phyloP scores from a whole-genome alignment of 2,888 invertebrate genomes.

The Caenorhabditis sp. region DNA sequence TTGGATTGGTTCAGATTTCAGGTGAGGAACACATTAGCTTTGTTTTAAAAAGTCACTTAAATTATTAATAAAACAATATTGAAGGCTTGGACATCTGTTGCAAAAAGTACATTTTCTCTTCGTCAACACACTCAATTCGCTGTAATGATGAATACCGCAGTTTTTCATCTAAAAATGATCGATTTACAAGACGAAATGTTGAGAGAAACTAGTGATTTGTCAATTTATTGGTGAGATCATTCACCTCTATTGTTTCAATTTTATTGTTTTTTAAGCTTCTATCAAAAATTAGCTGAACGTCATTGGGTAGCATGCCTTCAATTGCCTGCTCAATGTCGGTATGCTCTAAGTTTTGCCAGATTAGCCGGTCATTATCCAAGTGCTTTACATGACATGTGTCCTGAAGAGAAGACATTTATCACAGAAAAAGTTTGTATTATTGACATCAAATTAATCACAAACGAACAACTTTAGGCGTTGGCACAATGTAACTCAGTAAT shows the following conservation, averaged over 20 bases:
- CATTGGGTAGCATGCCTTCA: constrained; percentile 98
- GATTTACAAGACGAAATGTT: constrained; percentile 96
- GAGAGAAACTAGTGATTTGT: constrained; percentile 94
- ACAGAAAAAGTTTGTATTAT: constrained; percentile 31
- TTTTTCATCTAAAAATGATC: constrained; percentile 97
- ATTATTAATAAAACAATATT: no score
- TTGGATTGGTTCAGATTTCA: constrained; percentile 97
- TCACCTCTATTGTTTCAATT: background rate
- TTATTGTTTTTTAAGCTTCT: constrained; percentile 76
- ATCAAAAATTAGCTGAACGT: constrained; percentile 71
- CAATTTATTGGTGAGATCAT: constrained; percentile 83
- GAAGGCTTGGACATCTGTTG: constrained; percentile 86
- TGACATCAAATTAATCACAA: no score
- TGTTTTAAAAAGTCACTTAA: background rate
- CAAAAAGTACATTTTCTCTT: constrained; percentile 81
- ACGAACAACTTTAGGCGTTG: constrained; percentile 72
- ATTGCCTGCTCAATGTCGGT: constrained; percentile 92
- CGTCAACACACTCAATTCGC: constrained; percentile 85
- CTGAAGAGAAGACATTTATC: constrained; percentile 80
- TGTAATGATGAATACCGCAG: constrained; percentile 87
- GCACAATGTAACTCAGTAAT: constrained; percentile 95
- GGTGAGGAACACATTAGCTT: constrained; percentile 62
- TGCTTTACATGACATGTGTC: constrained; percentile 95
- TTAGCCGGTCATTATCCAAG: constrained; percentile 98
- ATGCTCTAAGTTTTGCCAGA: constrained; percentile 94